A percentile compares a stretch with the other conserved stretches of the same genome.
Conservation (phyloP, 2,888 invertebrate genomes). For the Lepidocyrtoides sp. region DNA sequence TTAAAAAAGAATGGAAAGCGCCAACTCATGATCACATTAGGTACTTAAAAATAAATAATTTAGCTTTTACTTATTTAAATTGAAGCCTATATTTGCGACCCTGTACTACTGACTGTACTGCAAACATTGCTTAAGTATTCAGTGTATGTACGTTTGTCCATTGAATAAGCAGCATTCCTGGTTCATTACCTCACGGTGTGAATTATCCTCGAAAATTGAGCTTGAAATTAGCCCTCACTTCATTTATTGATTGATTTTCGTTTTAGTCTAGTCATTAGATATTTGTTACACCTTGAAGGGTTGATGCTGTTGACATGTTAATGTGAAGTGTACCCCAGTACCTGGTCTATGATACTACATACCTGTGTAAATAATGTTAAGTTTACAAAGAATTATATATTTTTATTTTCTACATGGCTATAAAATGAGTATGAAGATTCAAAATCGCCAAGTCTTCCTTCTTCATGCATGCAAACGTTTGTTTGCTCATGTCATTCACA, state of each 20-base stretch:
- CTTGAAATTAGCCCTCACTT: constrained; percentile 53
- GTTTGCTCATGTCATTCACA: background rate
- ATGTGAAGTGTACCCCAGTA: background rate
- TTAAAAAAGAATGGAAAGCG: constrained; percentile 54
- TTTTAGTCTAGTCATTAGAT: constrained; percentile 24
- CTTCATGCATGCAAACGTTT: background rate
- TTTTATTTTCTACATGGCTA: too few species aligned
- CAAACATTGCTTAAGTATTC: background rate
- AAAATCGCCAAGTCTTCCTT: too few species aligned
- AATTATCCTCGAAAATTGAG: constrained; percentile 66
- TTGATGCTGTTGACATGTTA: constrained; percentile 15
- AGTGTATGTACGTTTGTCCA: background rate
- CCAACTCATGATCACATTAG: constrained; percentile 32
- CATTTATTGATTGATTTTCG: constrained; percentile 59
- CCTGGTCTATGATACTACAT: background rate
- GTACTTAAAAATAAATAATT: background rate
- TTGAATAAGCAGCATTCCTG: constrained; percentile 38
- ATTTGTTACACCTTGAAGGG: background rate
- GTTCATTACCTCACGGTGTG: constrained; percentile 69
- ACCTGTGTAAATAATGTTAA: background rate
- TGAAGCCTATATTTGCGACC: background rate
- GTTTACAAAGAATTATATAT: too few species aligned
- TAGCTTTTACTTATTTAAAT: constrained; percentile 43
- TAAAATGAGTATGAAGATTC: too few species aligned
- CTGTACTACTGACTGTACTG: background rate